Evolutionary conservation across 1,140 invertebrate species (phyloP).

Genomic region (Fragariocoptes setiger): DNA sequence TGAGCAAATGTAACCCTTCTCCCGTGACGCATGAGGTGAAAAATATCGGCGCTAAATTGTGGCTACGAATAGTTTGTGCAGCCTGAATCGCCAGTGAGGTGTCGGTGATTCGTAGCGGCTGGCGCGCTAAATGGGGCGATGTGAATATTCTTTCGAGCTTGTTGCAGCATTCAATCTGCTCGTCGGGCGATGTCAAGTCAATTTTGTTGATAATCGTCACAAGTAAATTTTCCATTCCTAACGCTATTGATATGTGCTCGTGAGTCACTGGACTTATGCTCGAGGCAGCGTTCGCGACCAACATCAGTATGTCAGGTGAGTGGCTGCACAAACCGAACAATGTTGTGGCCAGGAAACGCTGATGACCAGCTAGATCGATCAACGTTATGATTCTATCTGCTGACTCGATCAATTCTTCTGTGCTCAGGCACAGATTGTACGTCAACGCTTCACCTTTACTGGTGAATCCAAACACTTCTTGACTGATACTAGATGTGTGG

Average conservation of each 20-base stretch:
- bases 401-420: conserved; percentile 70
- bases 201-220: conserved; percentile 66
- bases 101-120: neutral
- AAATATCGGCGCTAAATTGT: conserved; percentile 51
- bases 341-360: conserved; percentile 79
- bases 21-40: conserved; percentile 80
- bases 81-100: conserved; percentile 22
- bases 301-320: conserved; percentile 70
- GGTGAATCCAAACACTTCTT: conserved; percentile 84
- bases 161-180: conserved; percentile 22
- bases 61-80: conserved; percentile 25
- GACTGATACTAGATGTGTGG: conserved; percentile 73
- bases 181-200: conserved; percentile 27
- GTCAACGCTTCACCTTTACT: conserved; percentile 37
- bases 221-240: conserved; percentile 50
- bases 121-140: neutral
- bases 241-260: conserved; percentile 49
- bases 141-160: conserved; percentile 29
- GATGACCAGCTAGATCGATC: conserved; percentile 79
- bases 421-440: conserved; percentile 57
- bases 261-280: conserved; percentile 19
- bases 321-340: conserved; percentile 73
- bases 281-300: conserved; percentile 39
- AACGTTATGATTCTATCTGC: conserved; percentile 72
- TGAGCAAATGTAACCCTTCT: conserved; percentile 39